Conservation (phyloP, 2,888 invertebrate species). For the Rapana venosa region DNA sequence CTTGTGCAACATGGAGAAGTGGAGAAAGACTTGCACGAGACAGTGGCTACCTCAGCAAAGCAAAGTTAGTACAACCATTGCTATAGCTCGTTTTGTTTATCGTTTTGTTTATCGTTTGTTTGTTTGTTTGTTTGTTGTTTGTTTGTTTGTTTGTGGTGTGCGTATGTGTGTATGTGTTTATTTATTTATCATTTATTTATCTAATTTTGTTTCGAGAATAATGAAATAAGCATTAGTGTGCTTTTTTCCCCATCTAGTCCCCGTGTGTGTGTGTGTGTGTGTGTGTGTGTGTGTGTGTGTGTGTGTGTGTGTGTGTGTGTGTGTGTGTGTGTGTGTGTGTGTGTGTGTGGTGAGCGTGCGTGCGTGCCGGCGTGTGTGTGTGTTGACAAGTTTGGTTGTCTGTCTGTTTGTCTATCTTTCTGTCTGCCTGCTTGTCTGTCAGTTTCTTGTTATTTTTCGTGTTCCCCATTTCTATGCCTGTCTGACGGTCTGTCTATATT, state of each 20-base stretch:
- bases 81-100: not conserved
- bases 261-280: not conserved
- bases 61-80: constrained; percentile 5
- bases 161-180: constrained; percentile 8
- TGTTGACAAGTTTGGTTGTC: too few relatives aligned
- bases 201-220: too few relatives aligned
- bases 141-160: not conserved
- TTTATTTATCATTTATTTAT: too few relatives aligned
- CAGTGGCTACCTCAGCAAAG: not conserved
- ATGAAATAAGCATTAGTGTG: too few relatives aligned
- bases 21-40: not conserved
- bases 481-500: too few relatives aligned
- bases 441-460: too few relatives aligned
- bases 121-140: not conserved
- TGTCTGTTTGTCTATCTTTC: too few relatives aligned
- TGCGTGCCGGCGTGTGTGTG: too few relatives aligned
- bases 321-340: not conserved
- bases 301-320: not conserved
- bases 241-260: too few relatives aligned
- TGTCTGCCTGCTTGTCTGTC: too few relatives aligned
- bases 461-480: too few relatives aligned
- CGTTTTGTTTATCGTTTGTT: not conserved
- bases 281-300: not conserved
- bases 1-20: not conserved
- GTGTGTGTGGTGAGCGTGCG: not conserved